Percentiles rank a stretch among this genome's conserved stretches.
These are phyloP conservation scores for Pterophyllum scalare DNA, from an alignment of 2,113 vertebrate genomes.

Conservation along the genomic window DNA sequence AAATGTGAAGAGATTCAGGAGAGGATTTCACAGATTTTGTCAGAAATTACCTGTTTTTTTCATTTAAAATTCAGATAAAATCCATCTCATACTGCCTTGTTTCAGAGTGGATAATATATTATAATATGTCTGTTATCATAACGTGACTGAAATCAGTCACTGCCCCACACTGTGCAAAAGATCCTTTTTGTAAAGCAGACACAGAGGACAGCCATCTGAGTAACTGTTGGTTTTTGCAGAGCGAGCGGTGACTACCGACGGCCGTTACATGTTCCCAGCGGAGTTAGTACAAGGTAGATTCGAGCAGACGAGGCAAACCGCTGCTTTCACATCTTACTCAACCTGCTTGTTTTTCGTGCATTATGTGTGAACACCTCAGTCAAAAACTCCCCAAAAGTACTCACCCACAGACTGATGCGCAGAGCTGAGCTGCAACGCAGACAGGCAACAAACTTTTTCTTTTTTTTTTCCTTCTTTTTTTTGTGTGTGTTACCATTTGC, in stretches of 20 bases:
- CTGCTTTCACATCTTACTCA: constrained; percentile 6
- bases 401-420: constrained; percentile 47
- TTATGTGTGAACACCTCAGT: constrained; percentile 34
- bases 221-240: constrained; percentile 85
- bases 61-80: background rate
- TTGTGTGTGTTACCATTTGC: constrained; percentile 67
- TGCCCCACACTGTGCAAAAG: background rate
- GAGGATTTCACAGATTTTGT: background rate
- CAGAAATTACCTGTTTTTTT: constrained; percentile 8
- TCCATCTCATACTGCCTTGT: background rate
- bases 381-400: constrained; percentile 19
- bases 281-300: constrained; percentile 88
- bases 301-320: constrained; percentile 6
- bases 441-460: constrained; percentile 5
- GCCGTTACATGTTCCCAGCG: constrained; percentile 90
- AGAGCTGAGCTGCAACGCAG: constrained; percentile 21
- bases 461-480: background rate
- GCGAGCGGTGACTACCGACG: constrained; percentile 90
- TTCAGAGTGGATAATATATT: background rate
- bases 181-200: background rate
- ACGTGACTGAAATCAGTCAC: background rate
- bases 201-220: constrained; percentile 42
- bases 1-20: background rate
- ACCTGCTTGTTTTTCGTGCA: constrained; percentile 61
- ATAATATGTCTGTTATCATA: background rate